Conservation (phyloP, 2,113 vertebrate genomes). For the Anolis sagrei region DNA sequence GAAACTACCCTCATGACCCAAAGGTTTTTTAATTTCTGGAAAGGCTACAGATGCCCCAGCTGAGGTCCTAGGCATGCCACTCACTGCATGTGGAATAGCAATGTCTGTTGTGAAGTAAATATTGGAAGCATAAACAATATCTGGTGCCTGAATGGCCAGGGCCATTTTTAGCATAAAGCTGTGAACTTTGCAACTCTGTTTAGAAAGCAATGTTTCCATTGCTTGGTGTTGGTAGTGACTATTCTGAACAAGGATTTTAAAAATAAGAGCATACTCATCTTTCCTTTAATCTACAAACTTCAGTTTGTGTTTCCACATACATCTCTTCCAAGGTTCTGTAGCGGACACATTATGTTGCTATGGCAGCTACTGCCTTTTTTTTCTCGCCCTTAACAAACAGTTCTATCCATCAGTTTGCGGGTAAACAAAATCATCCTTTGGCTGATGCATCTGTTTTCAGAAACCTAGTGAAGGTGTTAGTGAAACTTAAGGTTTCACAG, state of each 20-base stretch:
- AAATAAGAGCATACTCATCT: neutral
- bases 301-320: neutral
- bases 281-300: neutral
- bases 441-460: constrained; percentile 43
- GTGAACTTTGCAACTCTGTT: neutral
- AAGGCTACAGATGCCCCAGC: neutral
- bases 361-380: constrained; percentile 1
- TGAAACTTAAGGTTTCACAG: neutral
- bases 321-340: neutral
- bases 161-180: neutral
- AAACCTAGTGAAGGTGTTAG: neutral
- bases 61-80: neutral
- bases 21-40: neutral
- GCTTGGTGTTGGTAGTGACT: neutral
- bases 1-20: neutral
- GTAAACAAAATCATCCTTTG: constrained; percentile 9
- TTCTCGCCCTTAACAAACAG: constrained; percentile 22
- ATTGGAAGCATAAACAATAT: neutral
- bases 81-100: neutral
- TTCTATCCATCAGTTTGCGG: constrained; percentile 32
- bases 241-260: neutral
- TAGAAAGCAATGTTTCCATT: neutral
- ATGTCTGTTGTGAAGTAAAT: neutral
- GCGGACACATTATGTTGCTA: neutral
- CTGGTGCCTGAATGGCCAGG: neutral